Evolutionary conservation across 2,888 invertebrate species (phyloP).

Genomic region (Lydus trimaculatus): DNA sequence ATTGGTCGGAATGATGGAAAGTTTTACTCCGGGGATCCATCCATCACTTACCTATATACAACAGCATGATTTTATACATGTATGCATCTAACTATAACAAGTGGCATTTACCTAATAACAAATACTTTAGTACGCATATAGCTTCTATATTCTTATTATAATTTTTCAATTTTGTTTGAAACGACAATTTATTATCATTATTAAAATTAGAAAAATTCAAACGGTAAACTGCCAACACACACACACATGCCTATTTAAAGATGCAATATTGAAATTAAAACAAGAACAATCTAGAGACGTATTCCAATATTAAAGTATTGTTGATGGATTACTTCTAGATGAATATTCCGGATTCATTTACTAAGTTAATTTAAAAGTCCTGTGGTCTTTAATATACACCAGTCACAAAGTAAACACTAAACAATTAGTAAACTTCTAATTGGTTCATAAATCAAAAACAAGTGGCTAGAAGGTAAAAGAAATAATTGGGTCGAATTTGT

Average conservation of each 20-base stretch:
- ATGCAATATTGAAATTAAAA: background rate
- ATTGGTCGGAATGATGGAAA: slow-evolving; percentile 50
- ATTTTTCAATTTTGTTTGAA: slow-evolving; percentile 3
- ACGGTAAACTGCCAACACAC: background rate
- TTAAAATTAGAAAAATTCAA: background rate
- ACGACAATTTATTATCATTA: background rate
- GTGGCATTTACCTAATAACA: slow-evolving; percentile 40
- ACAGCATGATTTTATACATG: slow-evolving; percentile 34
- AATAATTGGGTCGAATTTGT: slow-evolving; percentile 15
- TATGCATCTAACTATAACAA: slow-evolving; percentile 36
- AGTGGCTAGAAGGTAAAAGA: background rate
- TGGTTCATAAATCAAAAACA: slow-evolving; percentile 7
- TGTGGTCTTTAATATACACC: background rate
- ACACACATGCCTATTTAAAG: background rate
- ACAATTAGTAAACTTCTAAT: slow-evolving; percentile 11
- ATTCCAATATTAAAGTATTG: slow-evolving; percentile 1
- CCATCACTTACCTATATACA: slow-evolving; percentile 50
- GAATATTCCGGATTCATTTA: slow-evolving; percentile 8
- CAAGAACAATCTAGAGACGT: background rate
- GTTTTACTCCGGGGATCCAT: slow-evolving; percentile 47
- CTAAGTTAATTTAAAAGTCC: background rate
- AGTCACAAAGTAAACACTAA: slow-evolving; percentile 5
- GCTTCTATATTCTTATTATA: slow-evolving; percentile 41
- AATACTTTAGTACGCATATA: slow-evolving; percentile 11
- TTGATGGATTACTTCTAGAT: slow-evolving; percentile 3